These are phyloP conservation scores for Calephelis perditalis DNA, from an alignment of 2,888 invertebrate species.

Conservation along the genomic window DNA sequence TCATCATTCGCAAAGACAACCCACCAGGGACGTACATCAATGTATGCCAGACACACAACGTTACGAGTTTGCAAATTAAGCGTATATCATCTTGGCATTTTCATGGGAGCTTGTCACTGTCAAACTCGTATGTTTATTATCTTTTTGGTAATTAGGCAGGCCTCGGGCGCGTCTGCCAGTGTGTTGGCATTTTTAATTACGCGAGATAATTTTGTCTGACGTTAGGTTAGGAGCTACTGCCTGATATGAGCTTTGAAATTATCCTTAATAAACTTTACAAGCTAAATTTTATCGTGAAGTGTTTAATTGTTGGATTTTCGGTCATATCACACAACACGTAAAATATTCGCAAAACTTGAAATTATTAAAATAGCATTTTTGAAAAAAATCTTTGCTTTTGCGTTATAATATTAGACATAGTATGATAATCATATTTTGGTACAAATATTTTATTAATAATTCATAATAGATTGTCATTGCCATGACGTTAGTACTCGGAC, in stretches of 20 bases:
- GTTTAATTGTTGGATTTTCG: too few relatives aligned
- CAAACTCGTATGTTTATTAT: constrained; percentile 71
- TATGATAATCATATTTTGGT: too few relatives aligned
- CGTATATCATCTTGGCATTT: constrained; percentile 75
- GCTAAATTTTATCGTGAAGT: too few relatives aligned
- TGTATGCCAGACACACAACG: constrained; percentile 36
- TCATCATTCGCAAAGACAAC: constrained; percentile 13
- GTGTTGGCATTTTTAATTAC: constrained; percentile 77
- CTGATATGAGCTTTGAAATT: neutral
- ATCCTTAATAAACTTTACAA: neutral
- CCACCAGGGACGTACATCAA: constrained; percentile 14
- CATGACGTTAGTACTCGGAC: too few relatives aligned
- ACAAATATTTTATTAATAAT: too few relatives aligned
- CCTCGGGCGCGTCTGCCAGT: constrained; percentile 62
- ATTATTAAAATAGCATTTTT: too few relatives aligned
- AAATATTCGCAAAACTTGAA: too few relatives aligned
- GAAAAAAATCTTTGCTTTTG: too few relatives aligned
- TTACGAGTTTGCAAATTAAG: constrained; percentile 69
- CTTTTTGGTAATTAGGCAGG: constrained; percentile 76
- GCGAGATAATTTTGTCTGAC: constrained; percentile 47
- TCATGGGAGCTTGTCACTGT: constrained; percentile 74
- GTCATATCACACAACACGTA: too few relatives aligned
- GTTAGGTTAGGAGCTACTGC: constrained; percentile 14
- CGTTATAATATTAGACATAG: too few relatives aligned
- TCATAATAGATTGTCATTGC: too few relatives aligned